Base-by-base conservation (phyloP, 2,797 vertebrate genomes). In the Columba guinea region DNA sequence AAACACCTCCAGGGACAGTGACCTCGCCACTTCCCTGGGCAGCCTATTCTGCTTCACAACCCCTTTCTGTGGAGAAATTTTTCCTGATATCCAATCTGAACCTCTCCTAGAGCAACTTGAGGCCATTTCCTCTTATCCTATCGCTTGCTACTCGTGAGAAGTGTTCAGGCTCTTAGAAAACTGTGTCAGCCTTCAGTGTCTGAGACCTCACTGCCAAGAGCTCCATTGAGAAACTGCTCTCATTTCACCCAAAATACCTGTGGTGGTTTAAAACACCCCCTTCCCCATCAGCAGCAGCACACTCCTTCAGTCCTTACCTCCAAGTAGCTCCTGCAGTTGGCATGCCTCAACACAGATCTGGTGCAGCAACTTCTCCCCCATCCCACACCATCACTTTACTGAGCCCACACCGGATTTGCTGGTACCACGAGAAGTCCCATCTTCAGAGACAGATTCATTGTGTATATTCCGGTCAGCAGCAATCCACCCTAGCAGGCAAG, bases 121-220 rank as follows among this genome's bases (percentile, higher is more conserved):
- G 18, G 44, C 44, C 44, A 44, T 19, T 44, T 44, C 44, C 18
- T 44, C 44, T 19, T 44, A 13, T 44, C 44, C 44, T 44, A 44
- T 44, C 44, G 18, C 44, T 44, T 44, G 44, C 44, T 44, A 19
- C 44, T 44, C 18, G 5, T 7, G 44, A 44, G 44, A 44, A 44
- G 44, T 44, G 44, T 44, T 44, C 44, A 44, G 44, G n/a, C 49
- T 64, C 34, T 13, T 60, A 13, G n/a, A 86, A 52, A 24, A 6
- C 11, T 0, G 0, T 6, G 7, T 13, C 27, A 56, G 6, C 35
- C 9, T n/a, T 23, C 15, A 5, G 5, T 0, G 9, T 5, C 32
- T 52, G 30, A 15, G 32, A 7, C 11, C 18, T n/a, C 1, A 0
- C 7, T 27, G 23, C 22, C 46, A 46, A 22, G 46, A 80, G n/a